Base-by-base conservation (phyloP, 2,888 invertebrate species). In the Schizotus pectinicornis region DNA sequence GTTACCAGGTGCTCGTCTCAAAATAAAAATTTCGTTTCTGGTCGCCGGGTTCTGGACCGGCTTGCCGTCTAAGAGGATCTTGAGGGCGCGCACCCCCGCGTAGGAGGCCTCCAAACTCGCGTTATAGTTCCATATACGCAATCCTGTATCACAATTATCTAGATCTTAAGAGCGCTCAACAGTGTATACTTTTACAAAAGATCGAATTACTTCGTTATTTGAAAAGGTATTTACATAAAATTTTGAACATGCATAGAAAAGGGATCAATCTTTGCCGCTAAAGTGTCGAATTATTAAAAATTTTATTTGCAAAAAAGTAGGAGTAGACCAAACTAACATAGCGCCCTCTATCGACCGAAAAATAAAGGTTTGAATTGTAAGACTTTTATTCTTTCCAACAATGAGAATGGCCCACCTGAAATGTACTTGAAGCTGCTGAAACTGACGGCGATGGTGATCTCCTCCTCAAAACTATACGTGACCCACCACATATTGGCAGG, bases 81-180 rank as follows among this genome's bases (percentile, higher is more conserved):
- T 80, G 45, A 80, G 72, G 64, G 82, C 80, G 69, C 83, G 82
- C 47, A 83, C 88, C 46, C 89, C 89, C 38, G 84, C 84, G 71
- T 87, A 87, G 9, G 87, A 84, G 31, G 84, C 73, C 64, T 92
- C 91, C 69, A 87, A 82, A 64, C 85, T 87, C 53, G 86, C 87
- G 76, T 93, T 93, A 79, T 92, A 93, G 79, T 93, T 93, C 92
- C 92, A 93, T 42, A 93, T 71, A 46, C 88, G 83, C 22, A 93
- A 79, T 48, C 89, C 87, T 83, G 69, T 48, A 73, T 22, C 22
- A 22, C 5, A 22, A n/a, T n/a, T n/a, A n/a, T n/a, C n/a, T n/a
- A n/a, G n/a, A n/a, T n/a, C n/a, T n/a, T n/a, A n/a, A n/a, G n/a
- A n/a, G n/a, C n/a, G n/a, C n/a, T n/a, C n/a, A n/a, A n/a, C n/a